Evolutionary conservation across 2,888 invertebrate genomes (phyloP).

Genomic region (Pachymerium ferrugineum): DNA sequence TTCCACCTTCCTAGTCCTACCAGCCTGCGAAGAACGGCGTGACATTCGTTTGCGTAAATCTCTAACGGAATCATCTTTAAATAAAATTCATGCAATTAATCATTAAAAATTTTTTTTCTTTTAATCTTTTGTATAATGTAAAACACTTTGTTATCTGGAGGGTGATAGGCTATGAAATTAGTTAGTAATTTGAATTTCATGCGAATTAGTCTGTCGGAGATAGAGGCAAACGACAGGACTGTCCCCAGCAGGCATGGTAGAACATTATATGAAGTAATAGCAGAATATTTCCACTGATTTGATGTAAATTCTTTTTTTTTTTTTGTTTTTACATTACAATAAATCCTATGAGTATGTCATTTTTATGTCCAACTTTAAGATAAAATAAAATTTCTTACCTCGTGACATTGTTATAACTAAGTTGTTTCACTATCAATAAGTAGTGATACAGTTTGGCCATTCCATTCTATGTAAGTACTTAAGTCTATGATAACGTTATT

Average conservation of each 20-base stretch:
- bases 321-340: background rate
- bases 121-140: background rate
- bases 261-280: background rate
- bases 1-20: constrained; percentile 34
- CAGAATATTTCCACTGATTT: background rate
- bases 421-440: too few relatives aligned
- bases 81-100: constrained; percentile 25
- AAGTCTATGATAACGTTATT: too few relatives aligned
- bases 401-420: background rate
- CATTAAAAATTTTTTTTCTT: background rate
- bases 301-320: background rate
- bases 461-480: too few relatives aligned
- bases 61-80: constrained; percentile 28
- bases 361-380: background rate
- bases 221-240: constrained; percentile 6
- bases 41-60: constrained; percentile 30
- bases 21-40: constrained; percentile 33
- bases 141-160: constrained; percentile 1
- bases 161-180: background rate
- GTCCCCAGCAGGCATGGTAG: constrained; percentile 17
- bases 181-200: constrained; percentile 27
- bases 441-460: background rate
- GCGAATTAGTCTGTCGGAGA: constrained; percentile 18
- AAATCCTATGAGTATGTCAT: background rate
- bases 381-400: background rate